These are phyloP conservation scores for Nyctibius bracteatus DNA, from an alignment of 2,113 vertebrate genomes.

Conservation along the genomic window DNA sequence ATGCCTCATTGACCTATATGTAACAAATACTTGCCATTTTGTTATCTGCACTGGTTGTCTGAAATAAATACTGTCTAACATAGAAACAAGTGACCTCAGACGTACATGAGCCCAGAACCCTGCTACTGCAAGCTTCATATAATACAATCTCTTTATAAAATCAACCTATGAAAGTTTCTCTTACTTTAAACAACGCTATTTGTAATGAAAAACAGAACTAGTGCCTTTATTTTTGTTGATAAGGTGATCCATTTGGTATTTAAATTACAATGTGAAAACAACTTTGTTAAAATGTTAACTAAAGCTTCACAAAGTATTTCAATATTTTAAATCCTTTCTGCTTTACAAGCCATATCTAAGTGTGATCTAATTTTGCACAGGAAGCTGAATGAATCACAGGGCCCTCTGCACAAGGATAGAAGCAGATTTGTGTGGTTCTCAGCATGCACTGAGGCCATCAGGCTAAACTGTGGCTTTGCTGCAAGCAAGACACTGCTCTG, in stretches of 20 bases:
- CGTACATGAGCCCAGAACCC: not conserved
- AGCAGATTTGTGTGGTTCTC: not conserved
- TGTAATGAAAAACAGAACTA: not conserved
- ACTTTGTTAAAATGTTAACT: not conserved
- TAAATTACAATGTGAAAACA: not conserved
- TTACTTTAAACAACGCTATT: not conserved
- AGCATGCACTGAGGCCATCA: not conserved
- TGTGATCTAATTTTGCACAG: not conserved
- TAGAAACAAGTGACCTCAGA: not conserved
- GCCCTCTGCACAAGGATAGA: not conserved
- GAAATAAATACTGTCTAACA: not conserved
- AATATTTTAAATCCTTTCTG: not conserved
- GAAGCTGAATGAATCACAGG: not conserved
- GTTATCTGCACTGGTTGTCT: not conserved
- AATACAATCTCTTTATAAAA: not conserved
- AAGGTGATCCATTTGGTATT: not conserved
- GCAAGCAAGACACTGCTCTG: conserved; percentile 34
- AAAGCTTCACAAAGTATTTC: not conserved
- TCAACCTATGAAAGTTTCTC: not conserved
- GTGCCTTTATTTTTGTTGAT: not conserved
- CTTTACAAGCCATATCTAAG: not conserved
- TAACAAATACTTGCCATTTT: not conserved
- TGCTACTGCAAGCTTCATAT: not conserved
- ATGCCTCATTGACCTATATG: not conserved
- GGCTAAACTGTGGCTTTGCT: conserved; percentile 42